These are phyloP conservation scores for Saccostrea echinata DNA, from an alignment of 1,140 invertebrate species.

Conservation along the genomic window DNA sequence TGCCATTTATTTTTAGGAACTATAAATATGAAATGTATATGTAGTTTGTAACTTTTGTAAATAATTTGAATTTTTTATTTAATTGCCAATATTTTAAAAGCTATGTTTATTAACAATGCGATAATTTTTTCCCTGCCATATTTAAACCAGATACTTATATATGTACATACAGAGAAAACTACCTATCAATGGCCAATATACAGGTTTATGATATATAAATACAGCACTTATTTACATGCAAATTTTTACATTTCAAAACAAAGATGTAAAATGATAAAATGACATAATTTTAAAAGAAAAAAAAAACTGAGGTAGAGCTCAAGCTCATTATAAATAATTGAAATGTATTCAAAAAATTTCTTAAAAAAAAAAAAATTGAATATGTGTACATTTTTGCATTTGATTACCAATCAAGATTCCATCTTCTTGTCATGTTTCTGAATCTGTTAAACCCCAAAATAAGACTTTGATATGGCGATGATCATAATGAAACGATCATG, in stretches of 20 bases:
- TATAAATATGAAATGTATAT: too few relatives aligned
- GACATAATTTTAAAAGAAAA: background rate
- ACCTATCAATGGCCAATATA: background rate
- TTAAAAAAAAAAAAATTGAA: background rate
- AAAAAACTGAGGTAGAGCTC: constrained; percentile 22
- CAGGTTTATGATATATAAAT: constrained; percentile 2
- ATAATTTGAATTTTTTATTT: background rate
- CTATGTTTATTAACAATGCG: background rate
- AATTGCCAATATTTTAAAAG: background rate
- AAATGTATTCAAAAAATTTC: constrained; percentile 6
- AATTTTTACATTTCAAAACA: constrained; percentile 1
- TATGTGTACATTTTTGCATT: constrained; percentile 23
- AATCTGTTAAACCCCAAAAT: background rate
- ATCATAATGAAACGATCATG: background rate
- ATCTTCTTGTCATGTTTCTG: background rate
- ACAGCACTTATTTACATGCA: constrained; percentile 31
- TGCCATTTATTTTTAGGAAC: constrained; percentile 5
- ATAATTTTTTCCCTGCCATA: background rate
- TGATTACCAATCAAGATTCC: background rate
- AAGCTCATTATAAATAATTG: constrained; percentile 8
- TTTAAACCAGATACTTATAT: background rate
- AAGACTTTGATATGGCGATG: background rate
- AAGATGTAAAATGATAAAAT: constrained; percentile 33
- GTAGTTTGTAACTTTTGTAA: background rate
- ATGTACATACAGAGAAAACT: background rate